These are phyloP conservation scores for Leptogaster cylindrica DNA, from an alignment of 2,888 invertebrate species.

Conservation along the genomic window DNA sequence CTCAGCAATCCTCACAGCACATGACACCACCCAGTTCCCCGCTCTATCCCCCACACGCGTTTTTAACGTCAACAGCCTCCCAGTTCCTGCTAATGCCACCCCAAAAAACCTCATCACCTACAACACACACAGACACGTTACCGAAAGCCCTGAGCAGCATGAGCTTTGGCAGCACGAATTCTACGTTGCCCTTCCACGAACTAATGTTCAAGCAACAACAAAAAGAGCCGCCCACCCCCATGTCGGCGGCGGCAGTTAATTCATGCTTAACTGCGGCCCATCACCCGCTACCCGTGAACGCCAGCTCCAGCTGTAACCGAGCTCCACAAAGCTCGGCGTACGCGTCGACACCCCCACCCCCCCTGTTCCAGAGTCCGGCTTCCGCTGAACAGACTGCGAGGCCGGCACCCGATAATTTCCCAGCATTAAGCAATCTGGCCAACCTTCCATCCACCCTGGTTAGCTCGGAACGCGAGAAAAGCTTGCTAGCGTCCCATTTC, in stretches of 20 bases:
- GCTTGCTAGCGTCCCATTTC: slow-evolving; percentile 59
- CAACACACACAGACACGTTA: slow-evolving; percentile 43
- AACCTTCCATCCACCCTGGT: slow-evolving; percentile 41
- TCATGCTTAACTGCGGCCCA: slow-evolving; percentile 29
- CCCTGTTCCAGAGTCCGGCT: slow-evolving; percentile 5
- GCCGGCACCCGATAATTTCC: slow-evolving; percentile 32
- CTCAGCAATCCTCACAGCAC: slow-evolving; percentile 37
- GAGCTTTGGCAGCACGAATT: slow-evolving; percentile 33
- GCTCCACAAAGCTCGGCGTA: slow-evolving; percentile 4
- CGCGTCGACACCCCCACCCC: background rate
- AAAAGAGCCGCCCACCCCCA: slow-evolving; percentile 16
- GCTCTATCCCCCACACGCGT: slow-evolving; percentile 40
- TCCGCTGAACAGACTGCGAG: slow-evolving; percentile 16
- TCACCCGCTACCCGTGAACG: slow-evolving; percentile 16
- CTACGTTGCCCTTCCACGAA: slow-evolving; percentile 45
- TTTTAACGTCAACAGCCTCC: slow-evolving; percentile 43
- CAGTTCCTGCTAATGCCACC: slow-evolving; percentile 49
- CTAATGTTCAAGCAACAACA: slow-evolving; percentile 48
- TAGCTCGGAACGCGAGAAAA: slow-evolving; percentile 53
- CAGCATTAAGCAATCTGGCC: slow-evolving; percentile 37
- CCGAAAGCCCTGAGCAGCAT: slow-evolving; percentile 41
- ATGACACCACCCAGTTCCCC: slow-evolving; percentile 40
- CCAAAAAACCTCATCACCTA: slow-evolving; percentile 48
- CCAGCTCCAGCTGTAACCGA: slow-evolving; percentile 10
- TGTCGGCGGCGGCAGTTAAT: slow-evolving; percentile 7